These are phyloP conservation scores for Formica exsecta DNA, from an alignment of 1,140 invertebrate genomes.

Conservation along the genomic window DNA sequence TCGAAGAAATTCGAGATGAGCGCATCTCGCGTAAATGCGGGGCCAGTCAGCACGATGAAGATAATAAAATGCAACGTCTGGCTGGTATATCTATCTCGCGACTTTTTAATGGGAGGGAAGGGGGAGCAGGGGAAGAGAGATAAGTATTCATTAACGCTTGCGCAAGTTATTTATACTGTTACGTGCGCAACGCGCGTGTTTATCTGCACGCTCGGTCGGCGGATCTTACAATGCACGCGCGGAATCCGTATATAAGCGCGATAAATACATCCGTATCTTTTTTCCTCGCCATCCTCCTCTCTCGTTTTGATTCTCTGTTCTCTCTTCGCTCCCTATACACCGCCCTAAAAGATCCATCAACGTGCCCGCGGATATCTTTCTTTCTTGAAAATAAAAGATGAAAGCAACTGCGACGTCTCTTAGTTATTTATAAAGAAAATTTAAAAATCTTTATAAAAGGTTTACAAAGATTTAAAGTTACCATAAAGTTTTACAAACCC, in stretches of 20 bases:
- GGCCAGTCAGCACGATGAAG: constrained; percentile 15
- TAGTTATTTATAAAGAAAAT: too few relatives aligned
- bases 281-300: constrained; percentile 13
- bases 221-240: constrained; percentile 68
- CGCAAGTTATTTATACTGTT: constrained; percentile 83
- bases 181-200: constrained; percentile 73
- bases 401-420: too few relatives aligned
- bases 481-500: too few relatives aligned
- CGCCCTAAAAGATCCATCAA: constrained; percentile 14
- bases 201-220: constrained; percentile 76
- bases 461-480: too few relatives aligned
- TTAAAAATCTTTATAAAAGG: too few relatives aligned
- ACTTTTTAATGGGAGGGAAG: constrained; percentile 67
- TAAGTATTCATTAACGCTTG: constrained; percentile 84
- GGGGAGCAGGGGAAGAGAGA: constrained; percentile 64
- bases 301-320: background rate
- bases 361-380: background rate
- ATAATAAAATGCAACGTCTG: constrained; percentile 67
- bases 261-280: constrained; percentile 63
- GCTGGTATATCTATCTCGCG: constrained; percentile 64
- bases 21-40: constrained; percentile 23
- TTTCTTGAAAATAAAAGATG: too few relatives aligned
- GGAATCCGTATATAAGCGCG: constrained; percentile 49
- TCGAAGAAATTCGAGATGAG: constrained; percentile 28
- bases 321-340: constrained; percentile 27